Percentiles rank a stretch among this genome's conserved stretches.
phyloP scores from a whole-genome alignment of 2,113 vertebrate genomes.

The Notechis scutatus region DNA sequence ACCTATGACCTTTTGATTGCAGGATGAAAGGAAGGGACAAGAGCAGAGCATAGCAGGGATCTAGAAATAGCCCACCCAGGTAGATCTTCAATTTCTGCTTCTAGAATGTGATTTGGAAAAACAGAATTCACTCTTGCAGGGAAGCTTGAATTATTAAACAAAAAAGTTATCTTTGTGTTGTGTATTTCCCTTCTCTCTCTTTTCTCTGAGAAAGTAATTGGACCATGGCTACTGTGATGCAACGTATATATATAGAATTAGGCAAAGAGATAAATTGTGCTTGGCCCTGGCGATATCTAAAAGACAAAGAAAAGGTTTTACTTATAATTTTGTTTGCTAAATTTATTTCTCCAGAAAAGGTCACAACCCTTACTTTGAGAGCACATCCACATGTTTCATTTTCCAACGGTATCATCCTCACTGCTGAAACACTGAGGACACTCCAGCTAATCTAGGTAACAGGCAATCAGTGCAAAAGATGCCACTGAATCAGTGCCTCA shows the following conservation, averaged over 20 bases:
- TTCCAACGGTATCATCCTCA: not conserved
- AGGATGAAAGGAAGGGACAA: not conserved
- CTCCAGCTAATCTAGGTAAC: not conserved
- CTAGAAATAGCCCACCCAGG: not conserved
- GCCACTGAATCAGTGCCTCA: not conserved
- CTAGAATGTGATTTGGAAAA: not conserved
- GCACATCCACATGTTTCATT: not conserved
- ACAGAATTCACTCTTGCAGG: not conserved
- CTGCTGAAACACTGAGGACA: not conserved
- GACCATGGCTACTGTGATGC: not conserved
- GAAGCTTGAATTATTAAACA: not conserved
- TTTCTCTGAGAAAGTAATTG: not conserved
- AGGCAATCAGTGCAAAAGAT: not conserved
- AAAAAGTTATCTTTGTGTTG: not conserved
- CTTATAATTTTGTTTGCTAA: not conserved
- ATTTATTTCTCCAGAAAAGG: not conserved
- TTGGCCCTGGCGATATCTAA: not conserved
- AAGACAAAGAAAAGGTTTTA: not conserved
- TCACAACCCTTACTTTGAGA: not conserved
- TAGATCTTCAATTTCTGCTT: not conserved
- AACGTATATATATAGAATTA: not conserved
- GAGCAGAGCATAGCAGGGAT: not conserved
- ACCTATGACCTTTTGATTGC: not conserved
- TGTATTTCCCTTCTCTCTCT: not conserved
- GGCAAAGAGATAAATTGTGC: not conserved